phyloP scores from a whole-genome alignment of 2,113 vertebrate genomes.

The Mungos mungo region DNA sequence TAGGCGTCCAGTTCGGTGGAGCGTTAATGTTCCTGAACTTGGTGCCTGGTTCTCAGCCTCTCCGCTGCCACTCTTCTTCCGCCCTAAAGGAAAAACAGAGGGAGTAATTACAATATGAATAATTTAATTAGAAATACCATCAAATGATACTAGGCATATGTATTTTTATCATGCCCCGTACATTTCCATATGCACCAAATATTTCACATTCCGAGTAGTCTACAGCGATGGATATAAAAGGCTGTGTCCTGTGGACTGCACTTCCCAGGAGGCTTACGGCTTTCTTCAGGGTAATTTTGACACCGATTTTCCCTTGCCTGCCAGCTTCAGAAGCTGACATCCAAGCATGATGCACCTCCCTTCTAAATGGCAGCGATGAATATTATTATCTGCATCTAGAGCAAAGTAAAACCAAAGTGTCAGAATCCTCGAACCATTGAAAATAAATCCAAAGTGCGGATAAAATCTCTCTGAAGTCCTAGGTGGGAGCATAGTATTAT shows the following conservation, averaged over 20 bases:
- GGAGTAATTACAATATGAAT: neutral
- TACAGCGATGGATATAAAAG: neutral
- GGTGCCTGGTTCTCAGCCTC: neutral
- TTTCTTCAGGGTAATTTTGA: constrained; percentile 15
- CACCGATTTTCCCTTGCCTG: neutral
- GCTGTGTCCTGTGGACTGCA: neutral
- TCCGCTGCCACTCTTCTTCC: neutral
- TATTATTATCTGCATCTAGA: neutral
- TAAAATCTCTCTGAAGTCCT: constrained; percentile 21
- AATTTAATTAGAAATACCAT: constrained; percentile 25
- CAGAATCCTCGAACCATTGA: constrained; percentile 22
- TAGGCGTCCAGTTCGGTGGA: neutral
- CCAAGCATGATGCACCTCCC: neutral
- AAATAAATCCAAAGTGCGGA: constrained; percentile 33
- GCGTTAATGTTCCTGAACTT: neutral
- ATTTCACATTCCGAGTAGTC: neutral
- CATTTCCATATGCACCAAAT: neutral
- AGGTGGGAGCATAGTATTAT: neutral
- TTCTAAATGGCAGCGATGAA: neutral
- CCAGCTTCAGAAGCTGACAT: constrained; percentile 12
- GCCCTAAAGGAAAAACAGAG: neutral
- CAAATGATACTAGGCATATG: neutral
- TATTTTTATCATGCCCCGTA: neutral
- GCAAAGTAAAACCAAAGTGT: constrained; percentile 52
- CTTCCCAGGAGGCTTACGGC: neutral